Evolutionary conservation across 2,888 invertebrate species (phyloP), one percentile per base, ranked within the genome.

Genomic region (Heliconius ethilla): DNA sequence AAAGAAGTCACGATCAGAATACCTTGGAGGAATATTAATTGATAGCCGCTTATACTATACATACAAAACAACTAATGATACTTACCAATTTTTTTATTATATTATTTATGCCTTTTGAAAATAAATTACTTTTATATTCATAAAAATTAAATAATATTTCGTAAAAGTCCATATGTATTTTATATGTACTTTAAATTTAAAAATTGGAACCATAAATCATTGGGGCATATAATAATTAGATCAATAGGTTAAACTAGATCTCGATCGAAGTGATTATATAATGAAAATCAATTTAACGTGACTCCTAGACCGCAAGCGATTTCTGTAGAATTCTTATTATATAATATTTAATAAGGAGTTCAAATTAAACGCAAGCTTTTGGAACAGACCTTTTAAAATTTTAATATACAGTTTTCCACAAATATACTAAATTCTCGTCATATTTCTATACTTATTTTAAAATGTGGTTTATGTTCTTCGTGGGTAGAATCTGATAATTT

Each of bases 211-310:
- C 15, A 65, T 29, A 29, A 65, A 65, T 25, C 5, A 25, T 15
- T 33, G 40, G 11, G n/a, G 0, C 27, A 27, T 65, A 40, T 11
- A 11, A 27, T 73, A 79, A 76, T 69, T 73, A 79, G 75, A 77
- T 69, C 45, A 81, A 76, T 76, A 33, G 80, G 74, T 80, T 77
- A 79, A 33, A 76, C 66, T 73, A 70, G 72, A 80, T 72, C 75
- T 77, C 67, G 79, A 76, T 80, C 66, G 40, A 62, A 79, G 45
- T 78, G 88, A 89, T 89, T 88, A 87, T 85, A 88, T 89, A 90
- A 90, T 86, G 84, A 79, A 83, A 85, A 85, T 75, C 84, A 85
- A 87, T 88, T 85, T 84, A 86, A 86, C 84, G 85, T 85, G 85
- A 85, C 84, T 83, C 83, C 85, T 79, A 83, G 83, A 81, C 75